Conservation (phyloP, 2,797 vertebrate species). For the Mormyrus proboscirostris region DNA sequence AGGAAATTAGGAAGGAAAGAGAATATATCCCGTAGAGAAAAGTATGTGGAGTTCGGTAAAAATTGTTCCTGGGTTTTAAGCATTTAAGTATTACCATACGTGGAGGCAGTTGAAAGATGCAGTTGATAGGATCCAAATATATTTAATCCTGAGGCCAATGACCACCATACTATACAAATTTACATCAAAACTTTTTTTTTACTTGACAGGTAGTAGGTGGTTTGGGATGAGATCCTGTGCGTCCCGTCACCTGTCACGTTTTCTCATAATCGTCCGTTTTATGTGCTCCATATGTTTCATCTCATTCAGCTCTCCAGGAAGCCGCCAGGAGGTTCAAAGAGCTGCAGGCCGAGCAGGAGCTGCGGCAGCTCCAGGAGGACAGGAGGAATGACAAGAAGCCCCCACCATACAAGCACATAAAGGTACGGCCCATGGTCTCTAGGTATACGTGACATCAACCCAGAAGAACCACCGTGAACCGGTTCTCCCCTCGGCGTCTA, state of each 20-base stretch:
- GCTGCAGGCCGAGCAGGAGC: conserved; percentile 88
- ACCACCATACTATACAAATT: background rate
- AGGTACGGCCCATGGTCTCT: conserved; percentile 56
- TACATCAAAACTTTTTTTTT: background rate
- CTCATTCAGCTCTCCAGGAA: conserved; percentile 77
- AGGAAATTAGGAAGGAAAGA: background rate
- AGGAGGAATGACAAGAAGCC: conserved; percentile 91
- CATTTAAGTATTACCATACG: background rate
- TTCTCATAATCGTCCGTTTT: background rate
- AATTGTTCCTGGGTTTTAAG: background rate
- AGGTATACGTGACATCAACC: background rate
- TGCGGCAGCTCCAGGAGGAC: conserved; percentile 91
- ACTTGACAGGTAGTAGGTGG: background rate
- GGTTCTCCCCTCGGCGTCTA: conserved; percentile 41
- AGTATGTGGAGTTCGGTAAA: background rate
- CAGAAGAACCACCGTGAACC: conserved; percentile 84
- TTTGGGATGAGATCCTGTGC: background rate
- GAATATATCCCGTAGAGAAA: background rate
- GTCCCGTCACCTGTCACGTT: background rate
- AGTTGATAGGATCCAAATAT: background rate
- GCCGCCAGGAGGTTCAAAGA: conserved; percentile 89
- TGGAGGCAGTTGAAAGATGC: background rate
- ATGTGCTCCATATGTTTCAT: background rate
- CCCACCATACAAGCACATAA: conserved; percentile 93
- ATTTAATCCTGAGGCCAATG: background rate